Percentiles rank a stretch among this genome's conserved stretches.
These are phyloP conservation scores for Halocynthia roretzi DNA, from an alignment of 23 tunicate species.

Conservation along the genomic window DNA sequence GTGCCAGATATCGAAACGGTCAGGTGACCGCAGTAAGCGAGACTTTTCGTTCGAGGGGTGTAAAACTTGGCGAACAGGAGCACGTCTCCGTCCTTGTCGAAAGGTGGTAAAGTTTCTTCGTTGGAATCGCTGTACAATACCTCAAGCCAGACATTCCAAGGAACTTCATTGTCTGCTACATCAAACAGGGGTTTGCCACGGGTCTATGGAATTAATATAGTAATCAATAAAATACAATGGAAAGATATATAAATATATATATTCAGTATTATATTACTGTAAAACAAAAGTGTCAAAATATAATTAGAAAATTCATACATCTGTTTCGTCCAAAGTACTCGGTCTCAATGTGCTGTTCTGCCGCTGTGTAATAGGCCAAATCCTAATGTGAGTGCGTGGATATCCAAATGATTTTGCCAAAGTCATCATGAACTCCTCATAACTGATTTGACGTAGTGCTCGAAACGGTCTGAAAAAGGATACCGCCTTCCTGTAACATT, in stretches of 20 bases:
- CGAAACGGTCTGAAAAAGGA: conserved; percentile 21
- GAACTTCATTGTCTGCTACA: conserved; percentile 72
- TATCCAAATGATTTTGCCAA: conserved; percentile 64
- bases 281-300: too few relatives aligned
- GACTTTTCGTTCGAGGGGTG: conserved; percentile 45
- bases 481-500: too few relatives aligned
- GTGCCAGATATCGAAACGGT: conserved; percentile 75
- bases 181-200: conserved; percentile 60
- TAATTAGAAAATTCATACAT: conserved; percentile 24
- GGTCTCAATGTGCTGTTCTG: conserved; percentile 81
- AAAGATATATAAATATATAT: background rate
- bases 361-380: conserved; percentile 82
- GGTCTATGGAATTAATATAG: background rate
- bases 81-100: conserved; percentile 87
- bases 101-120: conserved; percentile 31
- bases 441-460: conserved; percentile 34
- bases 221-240: too few relatives aligned
- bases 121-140: conserved; percentile 47
- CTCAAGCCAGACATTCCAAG: conserved; percentile 91
- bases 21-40: conserved; percentile 89
- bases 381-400: conserved; percentile 45
- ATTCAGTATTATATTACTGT: background rate
- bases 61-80: conserved; percentile 77
- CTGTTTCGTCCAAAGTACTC: conserved; percentile 54
- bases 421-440: conserved; percentile 32